Evolutionary conservation across 2,113 vertebrate genomes (phyloP).

Genomic region (Butorides virescens): DNA sequence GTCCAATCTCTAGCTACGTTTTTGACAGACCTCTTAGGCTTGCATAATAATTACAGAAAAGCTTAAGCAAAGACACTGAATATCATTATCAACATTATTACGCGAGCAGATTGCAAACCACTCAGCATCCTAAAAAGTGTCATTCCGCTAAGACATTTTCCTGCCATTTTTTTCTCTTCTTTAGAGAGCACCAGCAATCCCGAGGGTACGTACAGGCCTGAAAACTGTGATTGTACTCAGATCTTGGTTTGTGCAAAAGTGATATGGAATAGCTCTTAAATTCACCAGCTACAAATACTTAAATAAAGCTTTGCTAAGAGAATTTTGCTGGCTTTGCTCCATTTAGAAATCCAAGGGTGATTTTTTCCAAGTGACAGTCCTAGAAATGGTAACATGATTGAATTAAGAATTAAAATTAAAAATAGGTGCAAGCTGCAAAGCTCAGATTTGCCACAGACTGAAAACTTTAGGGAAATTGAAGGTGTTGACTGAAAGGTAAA

Average conservation of each 20-base stretch:
- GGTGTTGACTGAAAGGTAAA: neutral
- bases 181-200: neutral
- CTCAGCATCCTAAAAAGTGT: neutral
- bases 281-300: rapidly evolving
- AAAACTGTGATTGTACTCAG: rapidly evolving
- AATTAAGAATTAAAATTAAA: neutral
- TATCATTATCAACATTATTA: slow-evolving; percentile 2
- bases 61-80: slow-evolving; percentile 8
- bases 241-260: neutral
- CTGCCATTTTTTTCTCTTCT: neutral
- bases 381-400: neutral
- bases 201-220: neutral
- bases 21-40: slow-evolving; percentile 4
- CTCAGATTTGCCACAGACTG: neutral
- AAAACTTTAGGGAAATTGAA: neutral
- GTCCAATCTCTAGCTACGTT: neutral
- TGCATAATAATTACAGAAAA: slow-evolving; percentile 44
- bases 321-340: neutral
- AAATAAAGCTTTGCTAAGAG: neutral
- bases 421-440: neutral
- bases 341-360: neutral
- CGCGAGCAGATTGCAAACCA: neutral
- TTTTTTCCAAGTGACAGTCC: neutral
- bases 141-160: slow-evolving; percentile 8
- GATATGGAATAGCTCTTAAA: neutral